Percentiles rank a stretch among this genome's conserved stretches.
These are phyloP conservation scores for Anableps anableps DNA, from an alignment of 2,797 vertebrate genomes.

Conservation along the genomic window DNA sequence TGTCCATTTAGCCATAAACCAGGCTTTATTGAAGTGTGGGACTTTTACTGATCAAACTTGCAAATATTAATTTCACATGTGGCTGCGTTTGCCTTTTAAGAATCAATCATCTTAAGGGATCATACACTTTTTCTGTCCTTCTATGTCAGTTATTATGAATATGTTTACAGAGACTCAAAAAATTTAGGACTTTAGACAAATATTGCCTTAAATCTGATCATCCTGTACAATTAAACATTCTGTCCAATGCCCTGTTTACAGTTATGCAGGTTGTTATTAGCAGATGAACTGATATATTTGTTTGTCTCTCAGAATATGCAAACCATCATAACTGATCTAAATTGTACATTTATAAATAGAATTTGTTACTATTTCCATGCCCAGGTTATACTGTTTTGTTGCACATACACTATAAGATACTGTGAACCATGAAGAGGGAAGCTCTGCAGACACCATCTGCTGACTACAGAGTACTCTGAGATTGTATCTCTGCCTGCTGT, in stretches of 20 bases:
- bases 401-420: constrained; percentile 8
- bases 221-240: too few relatives aligned
- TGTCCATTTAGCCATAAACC: neutral
- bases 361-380: neutral
- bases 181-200: too few relatives aligned
- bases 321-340: neutral
- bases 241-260: neutral
- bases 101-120: neutral
- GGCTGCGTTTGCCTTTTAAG: neutral
- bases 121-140: neutral
- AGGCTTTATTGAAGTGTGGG: neutral
- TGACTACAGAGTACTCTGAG: constrained; percentile 66
- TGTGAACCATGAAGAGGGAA: constrained; percentile 19
- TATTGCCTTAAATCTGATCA: too few relatives aligned
- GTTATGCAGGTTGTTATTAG: neutral
- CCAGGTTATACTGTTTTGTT: constrained; percentile 4
- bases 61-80: neutral
- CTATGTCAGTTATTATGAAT: neutral
- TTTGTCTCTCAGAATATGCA: neutral
- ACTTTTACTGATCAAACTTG: neutral
- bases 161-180: too few relatives aligned
- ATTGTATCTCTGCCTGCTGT: constrained; percentile 69
- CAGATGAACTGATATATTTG: too few relatives aligned
- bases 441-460: constrained; percentile 55
- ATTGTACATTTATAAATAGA: neutral